These are phyloP conservation scores for Limnothrissa miodon DNA, from an alignment of 2,113 vertebrate genomes.

Conservation along the genomic window DNA sequence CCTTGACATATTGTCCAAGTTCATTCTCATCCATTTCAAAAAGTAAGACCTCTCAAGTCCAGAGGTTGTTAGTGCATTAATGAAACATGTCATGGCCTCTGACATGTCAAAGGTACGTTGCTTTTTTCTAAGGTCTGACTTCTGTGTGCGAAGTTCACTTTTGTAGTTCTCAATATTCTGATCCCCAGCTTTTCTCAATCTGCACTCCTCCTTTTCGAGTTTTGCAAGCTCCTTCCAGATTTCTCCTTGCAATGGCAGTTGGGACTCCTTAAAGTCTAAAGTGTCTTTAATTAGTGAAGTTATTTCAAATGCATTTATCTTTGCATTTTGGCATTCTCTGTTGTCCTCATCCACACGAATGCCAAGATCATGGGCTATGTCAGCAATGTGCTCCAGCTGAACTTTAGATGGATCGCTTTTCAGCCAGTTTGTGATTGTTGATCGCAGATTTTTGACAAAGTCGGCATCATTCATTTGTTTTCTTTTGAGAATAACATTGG, in stretches of 20 bases:
- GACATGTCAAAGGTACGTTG: not conserved
- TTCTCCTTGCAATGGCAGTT: conserved; percentile 53
- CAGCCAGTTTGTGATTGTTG: conserved; percentile 23
- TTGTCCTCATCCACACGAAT: conserved; percentile 51
- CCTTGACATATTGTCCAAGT: conserved; percentile 38
- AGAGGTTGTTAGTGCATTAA: conserved; percentile 8
- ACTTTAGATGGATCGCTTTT: fast-evolving
- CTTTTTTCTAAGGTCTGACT: not conserved
- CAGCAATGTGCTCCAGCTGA: not conserved
- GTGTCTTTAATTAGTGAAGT: conserved; percentile 17
- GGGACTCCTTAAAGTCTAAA: conserved; percentile 41
- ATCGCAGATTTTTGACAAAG: conserved; percentile 40
- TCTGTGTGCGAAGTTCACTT: conserved; percentile 31
- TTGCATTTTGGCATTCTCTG: conserved; percentile 18
- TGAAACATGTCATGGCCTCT: conserved; percentile 43
- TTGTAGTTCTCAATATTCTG: conserved; percentile 26
- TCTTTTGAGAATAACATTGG: conserved; percentile 7
- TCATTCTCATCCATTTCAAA: conserved; percentile 53
- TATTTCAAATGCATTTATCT: conserved; percentile 32
- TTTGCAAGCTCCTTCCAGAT: conserved; percentile 52
- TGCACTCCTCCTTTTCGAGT: conserved; percentile 54
- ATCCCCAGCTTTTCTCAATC: conserved; percentile 20
- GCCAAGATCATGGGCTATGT: conserved; percentile 44
- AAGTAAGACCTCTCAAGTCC: conserved; percentile 47
- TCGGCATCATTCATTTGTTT: conserved; percentile 28